phyloP scores from a whole-genome alignment of 2,113 vertebrate genomes.

The Hyaena hyaena region DNA sequence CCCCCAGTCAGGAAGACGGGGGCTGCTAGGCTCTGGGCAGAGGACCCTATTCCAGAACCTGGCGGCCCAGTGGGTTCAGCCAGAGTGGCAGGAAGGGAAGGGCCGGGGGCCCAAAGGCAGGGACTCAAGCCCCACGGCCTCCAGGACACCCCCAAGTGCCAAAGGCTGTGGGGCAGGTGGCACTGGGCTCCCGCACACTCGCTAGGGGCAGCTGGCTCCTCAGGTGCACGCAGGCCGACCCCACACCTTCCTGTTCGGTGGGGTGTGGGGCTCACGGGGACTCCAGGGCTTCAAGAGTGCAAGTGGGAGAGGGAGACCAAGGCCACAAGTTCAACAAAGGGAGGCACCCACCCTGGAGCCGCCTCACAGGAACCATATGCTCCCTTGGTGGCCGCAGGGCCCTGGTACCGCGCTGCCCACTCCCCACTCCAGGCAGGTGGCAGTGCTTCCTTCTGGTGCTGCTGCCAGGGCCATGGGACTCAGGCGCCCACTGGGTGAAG shows the following conservation, averaged over 20 bases:
- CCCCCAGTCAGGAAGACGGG: neutral
- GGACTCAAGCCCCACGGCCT: neutral
- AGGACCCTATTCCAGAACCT: neutral
- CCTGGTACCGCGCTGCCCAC: fast-evolving
- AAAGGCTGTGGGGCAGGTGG: neutral
- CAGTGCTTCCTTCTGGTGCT: fast-evolving
- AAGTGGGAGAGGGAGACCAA: neutral
- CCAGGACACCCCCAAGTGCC: neutral
- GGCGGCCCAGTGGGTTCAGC: neutral
- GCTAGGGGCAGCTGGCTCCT: neutral
- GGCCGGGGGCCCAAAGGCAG: neutral
- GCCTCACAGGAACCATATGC: fast-evolving
- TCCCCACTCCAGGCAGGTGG: neutral
- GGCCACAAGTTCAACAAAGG: neutral
- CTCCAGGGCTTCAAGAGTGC: neutral
- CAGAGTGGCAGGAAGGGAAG: neutral
- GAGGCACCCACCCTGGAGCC: neutral
- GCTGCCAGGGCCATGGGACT: fast-evolving
- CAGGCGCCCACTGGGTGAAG: neutral
- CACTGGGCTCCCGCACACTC: too few relatives aligned
- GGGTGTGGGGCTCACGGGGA: neutral
- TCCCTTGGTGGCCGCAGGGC: neutral
- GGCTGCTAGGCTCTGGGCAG: too few relatives aligned
- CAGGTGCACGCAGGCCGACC: neutral
- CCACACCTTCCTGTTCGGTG: neutral